A percentile compares a stretch with the other conserved stretches of the same genome.
phyloP scores from a whole-genome alignment of 1,140 invertebrate species.

The Zaprionus tsacasi region DNA sequence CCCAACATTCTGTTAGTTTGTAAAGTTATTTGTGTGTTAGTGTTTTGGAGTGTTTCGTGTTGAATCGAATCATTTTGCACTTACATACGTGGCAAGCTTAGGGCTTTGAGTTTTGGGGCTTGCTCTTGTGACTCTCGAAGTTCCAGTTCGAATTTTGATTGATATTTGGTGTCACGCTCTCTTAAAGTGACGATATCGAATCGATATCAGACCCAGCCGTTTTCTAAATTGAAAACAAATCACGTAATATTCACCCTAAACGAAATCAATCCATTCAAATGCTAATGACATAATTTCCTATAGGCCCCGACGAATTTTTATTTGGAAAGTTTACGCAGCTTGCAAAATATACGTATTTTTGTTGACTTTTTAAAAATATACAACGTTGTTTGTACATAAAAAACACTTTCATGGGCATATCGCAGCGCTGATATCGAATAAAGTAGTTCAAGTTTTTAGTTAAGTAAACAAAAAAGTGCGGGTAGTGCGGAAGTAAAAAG shows the following conservation, averaged over 20 bases:
- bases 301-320: not conserved
- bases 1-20: conserved; percentile 40
- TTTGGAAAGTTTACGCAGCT: conserved; percentile 53
- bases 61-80: conserved; percentile 35
- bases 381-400: conserved; percentile 8
- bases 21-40: conserved; percentile 45
- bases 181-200: conserved; percentile 35
- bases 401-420: conserved; percentile 13
- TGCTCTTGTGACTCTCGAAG: conserved; percentile 8
- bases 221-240: conserved; percentile 49
- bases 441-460: conserved; percentile 18
- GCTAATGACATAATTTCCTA: conserved; percentile 53
- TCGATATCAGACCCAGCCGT: conserved; percentile 5
- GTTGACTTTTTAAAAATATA: conserved; percentile 26
- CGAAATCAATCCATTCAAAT: conserved; percentile 56
- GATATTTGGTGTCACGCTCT: conserved; percentile 67
- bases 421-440: not conserved
- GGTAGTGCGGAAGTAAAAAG: not conserved
- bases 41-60: conserved; percentile 31
- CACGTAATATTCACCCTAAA: conserved; percentile 52
- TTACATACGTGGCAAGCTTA: conserved; percentile 18
- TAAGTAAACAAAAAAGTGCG: not conserved
- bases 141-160: conserved; percentile 56
- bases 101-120: conserved; percentile 29
- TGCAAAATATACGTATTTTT: conserved; percentile 38